phyloP scores from a whole-genome alignment of 2,797 vertebrate species.

The Tragelaphus eurycerus region DNA sequence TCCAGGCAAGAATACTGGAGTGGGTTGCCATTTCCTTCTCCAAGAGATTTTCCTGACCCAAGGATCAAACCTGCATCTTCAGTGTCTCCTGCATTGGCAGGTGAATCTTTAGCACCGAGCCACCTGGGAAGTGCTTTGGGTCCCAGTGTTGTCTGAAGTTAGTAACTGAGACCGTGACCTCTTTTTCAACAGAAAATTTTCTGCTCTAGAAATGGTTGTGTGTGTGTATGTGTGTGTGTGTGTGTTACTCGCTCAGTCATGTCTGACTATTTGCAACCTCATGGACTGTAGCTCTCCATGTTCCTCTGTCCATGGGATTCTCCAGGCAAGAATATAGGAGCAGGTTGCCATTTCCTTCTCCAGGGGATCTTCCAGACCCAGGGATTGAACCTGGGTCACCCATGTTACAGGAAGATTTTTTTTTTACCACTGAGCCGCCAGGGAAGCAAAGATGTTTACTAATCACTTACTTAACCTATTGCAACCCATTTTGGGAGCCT shows the following conservation, averaged over 20 bases:
- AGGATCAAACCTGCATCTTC: background rate
- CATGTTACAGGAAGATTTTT: background rate
- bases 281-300: background rate
- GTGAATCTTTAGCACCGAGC: background rate
- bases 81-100: background rate
- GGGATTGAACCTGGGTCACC: background rate
- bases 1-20: background rate
- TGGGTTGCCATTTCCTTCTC: background rate
- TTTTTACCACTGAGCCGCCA: rapidly evolving
- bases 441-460: background rate
- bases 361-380: background rate
- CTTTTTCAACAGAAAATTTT: slow-evolving; percentile 8
- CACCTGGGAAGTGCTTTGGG: background rate
- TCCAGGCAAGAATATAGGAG: background rate
- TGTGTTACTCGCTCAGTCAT: background rate
- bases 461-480: background rate
- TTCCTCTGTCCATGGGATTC: background rate
- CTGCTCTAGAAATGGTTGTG: background rate
- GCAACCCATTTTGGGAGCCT: background rate
- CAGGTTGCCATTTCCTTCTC: background rate
- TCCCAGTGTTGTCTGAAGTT: background rate
- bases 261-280: background rate
- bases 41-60: background rate
- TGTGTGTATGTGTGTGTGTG: background rate
- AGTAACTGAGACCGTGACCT: background rate